A percentile compares a stretch with the other conserved stretches of the same genome.
These are phyloP conservation scores for Naja naja DNA, from an alignment of 2,113 vertebrate genomes.

Conservation along the genomic window DNA sequence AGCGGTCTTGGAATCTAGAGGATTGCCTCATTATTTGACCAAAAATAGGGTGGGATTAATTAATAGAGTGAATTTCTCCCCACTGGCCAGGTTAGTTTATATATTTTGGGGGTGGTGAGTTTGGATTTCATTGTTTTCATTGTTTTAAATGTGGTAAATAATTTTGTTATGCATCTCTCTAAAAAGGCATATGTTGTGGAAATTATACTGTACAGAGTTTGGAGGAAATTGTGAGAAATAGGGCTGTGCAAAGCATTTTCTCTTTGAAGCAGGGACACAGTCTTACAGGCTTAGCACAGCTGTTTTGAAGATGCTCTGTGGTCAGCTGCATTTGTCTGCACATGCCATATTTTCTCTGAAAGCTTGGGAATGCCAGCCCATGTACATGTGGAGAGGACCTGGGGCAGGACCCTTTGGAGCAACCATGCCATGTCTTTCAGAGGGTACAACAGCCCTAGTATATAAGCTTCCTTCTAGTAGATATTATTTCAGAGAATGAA, in stretches of 20 bases:
- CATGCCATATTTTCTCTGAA: background rate
- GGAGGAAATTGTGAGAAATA: background rate
- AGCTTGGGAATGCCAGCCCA: background rate
- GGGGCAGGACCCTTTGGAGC: background rate
- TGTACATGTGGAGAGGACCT: background rate
- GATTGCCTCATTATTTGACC: background rate
- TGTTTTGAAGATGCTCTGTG: background rate
- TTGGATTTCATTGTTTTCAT: background rate
- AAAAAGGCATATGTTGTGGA: background rate
- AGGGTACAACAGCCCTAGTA: background rate
- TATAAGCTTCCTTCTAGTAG: background rate
- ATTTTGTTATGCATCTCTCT: background rate
- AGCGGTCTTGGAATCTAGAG: background rate
- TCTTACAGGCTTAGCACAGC: background rate
- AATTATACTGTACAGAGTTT: background rate
- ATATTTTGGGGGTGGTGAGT: background rate
- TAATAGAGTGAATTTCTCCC: background rate
- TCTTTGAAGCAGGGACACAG: background rate
- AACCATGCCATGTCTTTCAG: background rate
- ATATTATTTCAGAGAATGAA: background rate
- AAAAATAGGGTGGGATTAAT: background rate
- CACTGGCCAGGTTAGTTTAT: background rate
- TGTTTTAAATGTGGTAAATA: background rate
- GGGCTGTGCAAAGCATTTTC: background rate
- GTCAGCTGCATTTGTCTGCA: background rate